Evolutionary conservation across 2,888 invertebrate species (phyloP), one percentile per base, ranked within the genome.

Genomic region (Pristionchus mayeri): DNA sequence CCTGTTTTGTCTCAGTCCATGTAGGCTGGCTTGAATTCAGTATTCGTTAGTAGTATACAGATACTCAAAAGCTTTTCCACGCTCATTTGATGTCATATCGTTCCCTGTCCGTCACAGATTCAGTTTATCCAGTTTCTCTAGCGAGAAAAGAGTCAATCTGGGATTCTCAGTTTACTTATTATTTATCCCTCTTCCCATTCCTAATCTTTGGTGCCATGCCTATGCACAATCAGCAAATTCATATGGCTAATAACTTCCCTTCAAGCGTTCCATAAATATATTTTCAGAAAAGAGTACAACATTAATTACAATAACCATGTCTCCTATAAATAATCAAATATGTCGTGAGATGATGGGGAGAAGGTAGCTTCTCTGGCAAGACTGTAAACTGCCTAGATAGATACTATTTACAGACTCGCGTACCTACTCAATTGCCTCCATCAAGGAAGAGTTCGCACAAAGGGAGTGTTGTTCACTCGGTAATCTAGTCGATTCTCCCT

Each of bases 121-220:
- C 54, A 54, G 2, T 54, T 54, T 54, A 21, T 24, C 21, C 9
- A 24, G 24, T 54, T 21, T 54, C 24, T 54, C 21, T 54, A 54
- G 54, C 54, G 54, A 24, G 54, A 54, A 54, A 24, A 54, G n/a
- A 54, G 54, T 54, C 18, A 9, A 21, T 21, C 16, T 63, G 21
- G 18, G 27, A 18, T 63, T 63, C 63, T 63, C 63, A 63, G 30
- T 75, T 75, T 44, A 75, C 71, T 44, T 75, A 37, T n/a, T n/a
- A n/a, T 37, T 44, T 44, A 37, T 44, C 24, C 40, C 71, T 40
- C 71, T 13, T n/a, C 71, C 18, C 24, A 40, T 44, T 75, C 40
- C 24, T n/a, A n/a, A n/a, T n/a, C n/a, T n/a, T n/a, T n/a, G n/a
- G n/a, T n/a, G n/a, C n/a, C n/a, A n/a, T n/a, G n/a, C n/a, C n/a